A percentile compares a stretch with the other conserved stretches of the same genome.
Conservation (phyloP, 1,140 invertebrate species). For the Pseudomyrmex concolor region DNA sequence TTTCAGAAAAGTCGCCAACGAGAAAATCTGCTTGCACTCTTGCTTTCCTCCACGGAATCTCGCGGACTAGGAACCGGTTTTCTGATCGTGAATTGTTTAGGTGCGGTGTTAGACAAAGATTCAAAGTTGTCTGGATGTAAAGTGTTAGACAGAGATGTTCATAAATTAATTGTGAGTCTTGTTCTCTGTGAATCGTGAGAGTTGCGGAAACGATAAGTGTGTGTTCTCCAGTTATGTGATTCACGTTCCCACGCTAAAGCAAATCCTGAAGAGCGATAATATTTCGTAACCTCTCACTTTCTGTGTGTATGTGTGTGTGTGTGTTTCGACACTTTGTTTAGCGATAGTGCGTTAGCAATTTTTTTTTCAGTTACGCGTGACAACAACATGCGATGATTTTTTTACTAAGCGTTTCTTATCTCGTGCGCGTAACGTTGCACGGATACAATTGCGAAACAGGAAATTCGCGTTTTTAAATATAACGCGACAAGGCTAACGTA, state of each 20-base stretch:
- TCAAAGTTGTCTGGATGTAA: background rate
- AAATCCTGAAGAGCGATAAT: constrained; percentile 7
- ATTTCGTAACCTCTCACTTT: background rate
- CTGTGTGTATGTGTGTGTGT: background rate
- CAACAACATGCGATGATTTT: background rate
- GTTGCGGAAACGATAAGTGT: background rate
- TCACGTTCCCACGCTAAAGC: background rate
- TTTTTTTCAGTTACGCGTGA: background rate
- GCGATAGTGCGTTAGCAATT: background rate
- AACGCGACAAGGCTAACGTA: background rate
- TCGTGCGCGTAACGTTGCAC: background rate
- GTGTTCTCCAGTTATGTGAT: background rate
- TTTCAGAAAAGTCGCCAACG: constrained; percentile 47
- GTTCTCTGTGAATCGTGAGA: background rate
- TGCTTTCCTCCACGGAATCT: constrained; percentile 57
- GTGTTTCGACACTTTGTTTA: background rate
- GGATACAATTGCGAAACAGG: constrained; percentile 37
- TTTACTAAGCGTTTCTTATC: constrained; percentile 12
- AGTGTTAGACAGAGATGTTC: background rate
- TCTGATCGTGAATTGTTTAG: background rate
- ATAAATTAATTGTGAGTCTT: background rate
- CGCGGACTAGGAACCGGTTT: constrained; percentile 50
- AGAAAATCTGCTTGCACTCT: constrained; percentile 49
- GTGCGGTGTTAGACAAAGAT: background rate
- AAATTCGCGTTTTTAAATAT: constrained; percentile 34